A percentile compares a stretch with the other conserved stretches of the same genome.
These are phyloP conservation scores for Enteromius mattozi DNA, from an alignment of 2,797 vertebrate genomes.

Conservation along the genomic window DNA sequence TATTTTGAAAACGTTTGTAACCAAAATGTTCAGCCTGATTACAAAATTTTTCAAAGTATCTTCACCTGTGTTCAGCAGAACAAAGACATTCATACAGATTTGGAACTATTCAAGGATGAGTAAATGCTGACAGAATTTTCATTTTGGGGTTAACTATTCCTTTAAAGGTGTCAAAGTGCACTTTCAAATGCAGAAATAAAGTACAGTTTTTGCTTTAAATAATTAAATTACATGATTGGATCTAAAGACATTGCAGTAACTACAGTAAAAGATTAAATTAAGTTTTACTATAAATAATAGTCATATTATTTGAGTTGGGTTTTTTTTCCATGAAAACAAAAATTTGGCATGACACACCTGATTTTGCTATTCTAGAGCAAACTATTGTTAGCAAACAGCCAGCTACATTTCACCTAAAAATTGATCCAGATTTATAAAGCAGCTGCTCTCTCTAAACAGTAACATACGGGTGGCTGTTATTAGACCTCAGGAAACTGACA, in stretches of 20 bases:
- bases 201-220: background rate
- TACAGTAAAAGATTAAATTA: background rate
- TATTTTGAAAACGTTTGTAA: too few species aligned
- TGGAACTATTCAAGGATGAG: too few species aligned
- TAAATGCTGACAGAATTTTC: too few species aligned
- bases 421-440: background rate
- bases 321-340: background rate
- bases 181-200: background rate
- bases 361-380: background rate
- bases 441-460: background rate
- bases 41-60: too few species aligned
- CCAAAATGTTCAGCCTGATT: too few species aligned
- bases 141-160: too few species aligned
- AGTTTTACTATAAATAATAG: background rate
- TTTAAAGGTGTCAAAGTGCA: background rate
- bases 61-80: too few species aligned
- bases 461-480: background rate
- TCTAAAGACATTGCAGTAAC: background rate
- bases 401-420: background rate
- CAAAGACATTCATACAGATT: too few species aligned
- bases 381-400: background rate
- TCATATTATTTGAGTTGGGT: too few species aligned
- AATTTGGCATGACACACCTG: background rate
- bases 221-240: background rate
- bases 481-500: background rate